A percentile compares a stretch with the other conserved stretches of the same genome.
These are phyloP conservation scores for Eretmochelys imbricata DNA, from an alignment of 2,113 vertebrate species.

Conservation along the genomic window DNA sequence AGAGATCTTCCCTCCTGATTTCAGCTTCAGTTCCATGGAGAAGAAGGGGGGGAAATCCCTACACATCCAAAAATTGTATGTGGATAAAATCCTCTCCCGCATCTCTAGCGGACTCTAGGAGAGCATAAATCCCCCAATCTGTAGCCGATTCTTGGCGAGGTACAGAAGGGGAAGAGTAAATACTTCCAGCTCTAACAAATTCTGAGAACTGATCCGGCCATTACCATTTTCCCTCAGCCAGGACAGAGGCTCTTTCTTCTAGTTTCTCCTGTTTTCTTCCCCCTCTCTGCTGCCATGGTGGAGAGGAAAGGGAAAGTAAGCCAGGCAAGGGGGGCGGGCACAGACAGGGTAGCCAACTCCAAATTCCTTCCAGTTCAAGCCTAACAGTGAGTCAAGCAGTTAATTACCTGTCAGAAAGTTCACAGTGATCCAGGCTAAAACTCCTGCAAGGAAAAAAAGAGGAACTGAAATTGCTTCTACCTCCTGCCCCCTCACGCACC, in stretches of 20 bases:
- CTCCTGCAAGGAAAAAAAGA: slow-evolving; percentile 81
- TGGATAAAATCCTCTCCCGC: not conserved
- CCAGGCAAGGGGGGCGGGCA: not conserved
- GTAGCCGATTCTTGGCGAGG: not conserved
- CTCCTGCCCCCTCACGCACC: not conserved
- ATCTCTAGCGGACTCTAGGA: not conserved
- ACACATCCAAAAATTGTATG: not conserved
- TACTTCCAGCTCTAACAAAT: not conserved
- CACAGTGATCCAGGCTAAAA: slow-evolving; percentile 98
- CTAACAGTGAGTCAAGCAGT: slow-evolving; percentile 16
- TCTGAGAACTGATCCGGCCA: not conserved
- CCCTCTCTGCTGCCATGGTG: not conserved
- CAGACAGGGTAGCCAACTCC: not conserved
- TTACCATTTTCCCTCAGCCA: not conserved
- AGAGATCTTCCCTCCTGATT: not conserved
- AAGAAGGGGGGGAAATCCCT: not conserved
- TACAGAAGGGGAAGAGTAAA: not conserved
- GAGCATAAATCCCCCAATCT: not conserved
- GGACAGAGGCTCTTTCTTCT: not conserved
- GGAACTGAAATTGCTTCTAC: not conserved
- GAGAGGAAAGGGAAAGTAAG: not conserved
- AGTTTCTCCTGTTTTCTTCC: not conserved
- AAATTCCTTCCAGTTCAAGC: not conserved
- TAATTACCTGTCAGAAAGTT: slow-evolving; percentile 97
- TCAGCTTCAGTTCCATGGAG: not conserved